phyloP scores from a whole-genome alignment of 1,140 invertebrate species.

The Muscidifurax raptorellus region DNA sequence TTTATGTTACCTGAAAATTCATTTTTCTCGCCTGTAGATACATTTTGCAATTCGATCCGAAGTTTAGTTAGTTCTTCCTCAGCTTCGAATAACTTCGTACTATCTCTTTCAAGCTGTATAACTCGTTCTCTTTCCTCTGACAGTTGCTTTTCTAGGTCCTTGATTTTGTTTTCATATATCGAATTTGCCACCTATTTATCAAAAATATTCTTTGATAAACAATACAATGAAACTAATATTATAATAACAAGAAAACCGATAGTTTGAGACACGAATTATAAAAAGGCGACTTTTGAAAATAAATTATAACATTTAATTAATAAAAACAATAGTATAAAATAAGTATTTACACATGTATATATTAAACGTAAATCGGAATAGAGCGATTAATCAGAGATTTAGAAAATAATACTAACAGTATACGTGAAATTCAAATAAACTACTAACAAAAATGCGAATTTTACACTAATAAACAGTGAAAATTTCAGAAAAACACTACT shows the following conservation, averaged over 20 bases:
- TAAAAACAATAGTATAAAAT: slow-evolving; percentile 6
- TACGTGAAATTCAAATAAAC: background rate
- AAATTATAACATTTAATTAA: slow-evolving; percentile 28
- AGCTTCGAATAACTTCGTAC: slow-evolving; percentile 76
- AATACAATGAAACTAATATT: slow-evolving; percentile 28
- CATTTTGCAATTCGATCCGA: slow-evolving; percentile 66
- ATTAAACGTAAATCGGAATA: background rate
- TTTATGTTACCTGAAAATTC: slow-evolving; percentile 52
- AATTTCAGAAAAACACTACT: background rate
- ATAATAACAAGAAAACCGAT: slow-evolving; percentile 24
- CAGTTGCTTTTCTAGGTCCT: slow-evolving; percentile 76
- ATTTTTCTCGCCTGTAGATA: slow-evolving; percentile 56
- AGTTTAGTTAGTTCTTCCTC: slow-evolving; percentile 75
- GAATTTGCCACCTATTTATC: slow-evolving; percentile 71
- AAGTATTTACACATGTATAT: background rate
- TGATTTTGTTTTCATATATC: slow-evolving; percentile 75
- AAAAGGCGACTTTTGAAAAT: slow-evolving; percentile 31
- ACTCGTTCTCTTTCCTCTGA: slow-evolving; percentile 72
- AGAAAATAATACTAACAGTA: background rate
- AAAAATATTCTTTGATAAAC: slow-evolving; percentile 26
- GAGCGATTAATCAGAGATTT: background rate
- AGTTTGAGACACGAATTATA: background rate
- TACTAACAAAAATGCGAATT: background rate
- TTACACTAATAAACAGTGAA: background rate
- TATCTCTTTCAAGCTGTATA: slow-evolving; percentile 75